These are phyloP conservation scores for Wasmannia auropunctata DNA, from an alignment of 1,140 invertebrate species.

Conservation along the genomic window DNA sequence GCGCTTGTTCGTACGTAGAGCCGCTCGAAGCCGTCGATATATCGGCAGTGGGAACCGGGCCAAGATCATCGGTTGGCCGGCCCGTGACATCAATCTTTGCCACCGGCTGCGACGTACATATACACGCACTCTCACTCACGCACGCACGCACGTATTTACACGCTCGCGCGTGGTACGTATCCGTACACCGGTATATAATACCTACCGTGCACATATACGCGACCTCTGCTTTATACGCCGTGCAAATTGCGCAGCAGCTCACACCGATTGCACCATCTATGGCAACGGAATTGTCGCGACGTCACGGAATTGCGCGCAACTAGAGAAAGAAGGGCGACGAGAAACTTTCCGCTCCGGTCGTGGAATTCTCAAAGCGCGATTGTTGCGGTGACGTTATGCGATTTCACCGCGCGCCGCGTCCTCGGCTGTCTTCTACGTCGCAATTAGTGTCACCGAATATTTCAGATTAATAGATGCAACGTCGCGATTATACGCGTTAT, in stretches of 20 bases:
- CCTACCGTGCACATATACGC: conserved; percentile 3
- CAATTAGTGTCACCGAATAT: background rate
- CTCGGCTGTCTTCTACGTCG: background rate
- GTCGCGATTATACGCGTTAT: background rate
- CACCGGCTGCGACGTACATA: conserved; percentile 31
- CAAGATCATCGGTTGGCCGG: conserved; percentile 71
- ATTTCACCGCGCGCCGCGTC: conserved; percentile 21
- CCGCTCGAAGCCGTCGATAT: conserved; percentile 31
- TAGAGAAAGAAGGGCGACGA: conserved; percentile 31
- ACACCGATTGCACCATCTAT: conserved; percentile 58
- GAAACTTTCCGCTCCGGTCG: conserved; percentile 41
- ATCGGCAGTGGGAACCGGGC: conserved; percentile 69
- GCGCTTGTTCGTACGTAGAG: conserved; percentile 1
- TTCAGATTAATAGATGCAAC: background rate
- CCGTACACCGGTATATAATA: background rate
- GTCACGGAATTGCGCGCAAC: conserved; percentile 42
- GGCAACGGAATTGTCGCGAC: conserved; percentile 59
- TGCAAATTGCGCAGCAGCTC: conserved; percentile 61
- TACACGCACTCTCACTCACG: background rate
- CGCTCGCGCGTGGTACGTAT: background rate
- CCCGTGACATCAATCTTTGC: conserved; percentile 73
- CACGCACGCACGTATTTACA: background rate
- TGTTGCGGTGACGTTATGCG: conserved; percentile 33
- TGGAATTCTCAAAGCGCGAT: conserved; percentile 29
- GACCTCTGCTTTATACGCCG: conserved; percentile 14